Conservation (phyloP, 2,113 vertebrate species). For the Tenebrosternarchus preto region DNA sequence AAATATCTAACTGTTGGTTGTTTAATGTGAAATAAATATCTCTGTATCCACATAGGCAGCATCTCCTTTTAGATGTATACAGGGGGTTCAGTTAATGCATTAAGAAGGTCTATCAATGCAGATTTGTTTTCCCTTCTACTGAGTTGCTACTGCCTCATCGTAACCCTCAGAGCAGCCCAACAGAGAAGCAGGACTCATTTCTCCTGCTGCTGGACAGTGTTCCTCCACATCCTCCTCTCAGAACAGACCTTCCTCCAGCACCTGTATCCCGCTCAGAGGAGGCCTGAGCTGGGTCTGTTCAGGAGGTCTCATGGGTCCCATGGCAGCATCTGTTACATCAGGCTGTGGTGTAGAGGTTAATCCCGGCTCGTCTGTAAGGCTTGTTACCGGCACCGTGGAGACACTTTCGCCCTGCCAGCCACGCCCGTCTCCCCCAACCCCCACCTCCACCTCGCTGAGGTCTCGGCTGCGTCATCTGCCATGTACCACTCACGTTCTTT, state of each 20-base stretch:
- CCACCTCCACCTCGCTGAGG: constrained; percentile 25
- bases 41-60: background rate
- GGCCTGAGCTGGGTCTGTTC: too few relatives aligned
- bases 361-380: constrained; percentile 32
- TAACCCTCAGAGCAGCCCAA: constrained; percentile 40
- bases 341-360: constrained; percentile 18
- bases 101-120: constrained; percentile 4
- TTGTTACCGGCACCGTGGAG: constrained; percentile 51
- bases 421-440: constrained; percentile 24
- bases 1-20: constrained; percentile 12
- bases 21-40: background rate
- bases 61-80: constrained; percentile 18
- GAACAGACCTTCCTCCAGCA: constrained; percentile 25
- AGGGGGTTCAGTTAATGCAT: constrained; percentile 2
- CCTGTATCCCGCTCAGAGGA: background rate
- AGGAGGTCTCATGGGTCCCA: background rate
- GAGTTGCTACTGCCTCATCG: constrained; percentile 41
- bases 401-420: constrained; percentile 28
- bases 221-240: constrained; percentile 9
- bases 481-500: constrained; percentile 34
- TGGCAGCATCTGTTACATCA: constrained; percentile 38
- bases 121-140: constrained; percentile 24
- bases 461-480: constrained; percentile 47
- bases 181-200: constrained; percentile 34
- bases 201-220: constrained; percentile 36